Base-by-base conservation (phyloP, 2,888 invertebrate genomes). In the Agrotis exclamationis region DNA sequence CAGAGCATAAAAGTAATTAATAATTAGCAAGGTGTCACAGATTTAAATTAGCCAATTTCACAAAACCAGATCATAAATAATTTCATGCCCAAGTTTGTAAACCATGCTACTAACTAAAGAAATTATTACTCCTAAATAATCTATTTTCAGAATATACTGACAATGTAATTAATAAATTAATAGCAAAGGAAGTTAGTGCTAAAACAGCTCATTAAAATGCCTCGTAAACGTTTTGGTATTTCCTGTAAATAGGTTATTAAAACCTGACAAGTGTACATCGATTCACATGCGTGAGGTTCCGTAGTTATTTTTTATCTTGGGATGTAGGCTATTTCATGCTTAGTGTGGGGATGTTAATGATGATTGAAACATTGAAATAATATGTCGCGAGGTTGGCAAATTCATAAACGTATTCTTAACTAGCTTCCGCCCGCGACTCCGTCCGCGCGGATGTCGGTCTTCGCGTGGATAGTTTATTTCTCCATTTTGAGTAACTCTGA, bases 201-300 rank as follows among this genome's bases (percentile, higher is more conserved):
- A 73, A 82, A 84, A 71, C 33, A 22, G 65, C 68, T 78, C 59
- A 70, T 74, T 70, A 69, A 76, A 59, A 33, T 51, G 54, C 9
- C 28, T 71, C 73, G 67, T 84, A 59, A 75, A 76, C 54, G 20
- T 63, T 62, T 57, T 54, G 48, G 70, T 67, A 63, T 72, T 84
- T 84, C 81, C 85, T 79, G 78, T 80, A 63, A 76, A 75, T 28
- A 57, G n/a, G 20, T 48, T 59, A 66, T 53, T 68, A 50, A 48
- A 73, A 72, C 47, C 4, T 14, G 60, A 7, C 11, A 28, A n/a
- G 45, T 18, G 9, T 13, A n/a, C n/a, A 16, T 48, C 1, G 13
- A 22, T 33, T 18, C 14, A n/a, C 9, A 4, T 1, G n/a, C 13
- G 6, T n/a, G 14, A 5, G 53, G 74, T 79, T 79, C 63, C 20